A percentile compares a stretch with the other conserved stretches of the same genome.
Evolutionary conservation across 2,113 vertebrate genomes (phyloP).

Genomic region (Laticauda colubrina): DNA sequence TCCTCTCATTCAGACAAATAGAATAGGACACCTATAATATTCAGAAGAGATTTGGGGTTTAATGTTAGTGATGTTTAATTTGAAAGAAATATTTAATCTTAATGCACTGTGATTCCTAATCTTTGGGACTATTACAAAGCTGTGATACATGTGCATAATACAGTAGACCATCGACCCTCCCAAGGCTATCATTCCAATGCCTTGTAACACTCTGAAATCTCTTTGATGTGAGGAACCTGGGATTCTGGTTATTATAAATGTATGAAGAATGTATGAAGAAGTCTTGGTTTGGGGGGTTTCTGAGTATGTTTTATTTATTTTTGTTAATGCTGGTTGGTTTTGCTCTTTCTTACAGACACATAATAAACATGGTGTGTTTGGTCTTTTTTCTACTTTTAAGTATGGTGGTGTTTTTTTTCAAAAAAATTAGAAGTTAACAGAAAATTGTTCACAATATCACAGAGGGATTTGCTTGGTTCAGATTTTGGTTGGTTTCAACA

Average conservation of each 20-base stretch:
- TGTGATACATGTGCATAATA: slow-evolving; percentile 64
- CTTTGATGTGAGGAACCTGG: slow-evolving; percentile 72
- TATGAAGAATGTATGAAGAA: slow-evolving; percentile 67
- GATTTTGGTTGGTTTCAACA: neutral
- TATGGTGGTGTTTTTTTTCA: neutral
- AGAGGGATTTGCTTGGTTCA: neutral
- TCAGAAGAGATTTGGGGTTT: slow-evolving; percentile 59
- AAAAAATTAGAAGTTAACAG: slow-evolving; percentile 12
- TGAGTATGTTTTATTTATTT: slow-evolving; percentile 66
- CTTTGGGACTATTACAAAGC: slow-evolving; percentile 64
- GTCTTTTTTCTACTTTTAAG: slow-evolving; percentile 43
- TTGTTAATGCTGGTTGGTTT: slow-evolving; percentile 50
- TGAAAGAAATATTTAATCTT: slow-evolving; percentile 71
- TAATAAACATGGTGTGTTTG: neutral
- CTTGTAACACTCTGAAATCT: slow-evolving; percentile 68
- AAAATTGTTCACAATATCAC: neutral
- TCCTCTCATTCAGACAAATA: slow-evolving; percentile 69
- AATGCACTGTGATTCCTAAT: slow-evolving; percentile 64
- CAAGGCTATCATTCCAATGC: slow-evolving; percentile 70
- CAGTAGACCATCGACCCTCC: slow-evolving; percentile 65
- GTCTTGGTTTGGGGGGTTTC: slow-evolving; percentile 62
- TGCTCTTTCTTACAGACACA: neutral
- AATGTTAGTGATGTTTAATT: slow-evolving; percentile 70
- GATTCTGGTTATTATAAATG: slow-evolving; percentile 70
- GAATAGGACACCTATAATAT: slow-evolving; percentile 60